These are phyloP conservation scores for Erpornis zantholeuca DNA, from an alignment of 2,113 vertebrate species.

Conservation along the genomic window DNA sequence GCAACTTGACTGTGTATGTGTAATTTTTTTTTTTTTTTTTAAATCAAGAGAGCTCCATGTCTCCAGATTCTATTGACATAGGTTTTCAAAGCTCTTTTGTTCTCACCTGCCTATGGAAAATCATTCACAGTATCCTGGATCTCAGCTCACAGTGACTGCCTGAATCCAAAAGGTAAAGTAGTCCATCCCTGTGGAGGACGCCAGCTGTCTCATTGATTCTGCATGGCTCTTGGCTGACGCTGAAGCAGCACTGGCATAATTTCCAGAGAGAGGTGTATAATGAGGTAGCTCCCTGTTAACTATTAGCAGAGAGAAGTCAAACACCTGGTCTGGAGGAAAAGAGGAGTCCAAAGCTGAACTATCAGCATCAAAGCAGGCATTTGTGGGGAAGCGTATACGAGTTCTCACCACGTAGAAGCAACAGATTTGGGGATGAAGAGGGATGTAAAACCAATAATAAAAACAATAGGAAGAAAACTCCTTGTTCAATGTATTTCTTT, in stretches of 20 bases:
- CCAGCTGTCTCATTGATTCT: constrained; percentile 80
- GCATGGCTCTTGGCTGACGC: constrained; percentile 62
- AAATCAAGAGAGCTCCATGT: constrained; percentile 66
- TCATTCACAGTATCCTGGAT: constrained; percentile 71
- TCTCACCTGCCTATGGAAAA: constrained; percentile 78
- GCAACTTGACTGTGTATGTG: constrained; percentile 33
- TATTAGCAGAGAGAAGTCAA: constrained; percentile 73
- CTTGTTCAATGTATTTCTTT: neutral
- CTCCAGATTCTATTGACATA: constrained; percentile 71
- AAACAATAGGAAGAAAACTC: neutral
- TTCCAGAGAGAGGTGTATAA: constrained; percentile 73
- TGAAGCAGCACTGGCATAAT: constrained; percentile 67
- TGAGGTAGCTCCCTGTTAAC: constrained; percentile 68
- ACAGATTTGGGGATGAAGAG: neutral
- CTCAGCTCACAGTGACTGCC: constrained; percentile 50
- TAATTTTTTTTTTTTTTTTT: constrained; percentile 3
- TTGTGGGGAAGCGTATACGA: neutral
- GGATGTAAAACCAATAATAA: neutral
- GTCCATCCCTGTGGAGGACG: constrained; percentile 60
- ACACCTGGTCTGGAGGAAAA: constrained; percentile 77
- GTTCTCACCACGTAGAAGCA: neutral
- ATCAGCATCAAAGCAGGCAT: constrained; percentile 28
- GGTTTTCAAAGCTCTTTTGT: constrained; percentile 78
- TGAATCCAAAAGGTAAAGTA: constrained; percentile 76
- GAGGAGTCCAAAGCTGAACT: constrained; percentile 49